Evolutionary conservation across 2,888 invertebrate species (phyloP).

Genomic region (Zygothrica quintamaculata): DNA sequence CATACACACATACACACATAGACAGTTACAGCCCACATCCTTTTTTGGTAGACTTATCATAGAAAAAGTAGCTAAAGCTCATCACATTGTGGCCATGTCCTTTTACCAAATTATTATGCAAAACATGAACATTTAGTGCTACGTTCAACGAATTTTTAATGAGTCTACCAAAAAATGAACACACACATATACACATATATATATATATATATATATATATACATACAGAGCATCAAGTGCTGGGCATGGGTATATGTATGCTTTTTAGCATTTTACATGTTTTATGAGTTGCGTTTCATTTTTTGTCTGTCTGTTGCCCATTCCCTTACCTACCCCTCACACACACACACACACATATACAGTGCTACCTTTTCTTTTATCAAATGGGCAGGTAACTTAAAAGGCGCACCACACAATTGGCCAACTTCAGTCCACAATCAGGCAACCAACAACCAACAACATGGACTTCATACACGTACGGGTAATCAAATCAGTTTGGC

Average conservation of each 20-base stretch:
- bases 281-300: constrained; percentile 59
- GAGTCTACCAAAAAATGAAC: constrained; percentile 57
- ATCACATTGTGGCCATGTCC: constrained; percentile 52
- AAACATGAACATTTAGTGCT: constrained; percentile 83
- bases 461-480: constrained; percentile 57
- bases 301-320: neutral
- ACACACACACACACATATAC: too few species aligned
- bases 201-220: too few species aligned
- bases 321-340: constrained; percentile 2
- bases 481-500: constrained; percentile 74
- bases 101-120: constrained; percentile 78
- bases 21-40: constrained; percentile 6
- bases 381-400: constrained; percentile 59
- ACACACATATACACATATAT: too few species aligned
- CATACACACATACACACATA: constrained; percentile 6
- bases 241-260: constrained; percentile 38
- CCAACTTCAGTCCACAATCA: neutral
- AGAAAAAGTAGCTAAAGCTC: constrained; percentile 35
- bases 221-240: too few species aligned
- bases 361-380: neutral
- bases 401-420: constrained; percentile 1
- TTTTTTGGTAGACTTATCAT: constrained; percentile 8
- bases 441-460: too few species aligned
- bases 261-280: constrained; percentile 73
- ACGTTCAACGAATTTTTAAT: constrained; percentile 83